Base-by-base conservation (phyloP, 2,888 invertebrate genomes). In the Oligia strigilis region DNA sequence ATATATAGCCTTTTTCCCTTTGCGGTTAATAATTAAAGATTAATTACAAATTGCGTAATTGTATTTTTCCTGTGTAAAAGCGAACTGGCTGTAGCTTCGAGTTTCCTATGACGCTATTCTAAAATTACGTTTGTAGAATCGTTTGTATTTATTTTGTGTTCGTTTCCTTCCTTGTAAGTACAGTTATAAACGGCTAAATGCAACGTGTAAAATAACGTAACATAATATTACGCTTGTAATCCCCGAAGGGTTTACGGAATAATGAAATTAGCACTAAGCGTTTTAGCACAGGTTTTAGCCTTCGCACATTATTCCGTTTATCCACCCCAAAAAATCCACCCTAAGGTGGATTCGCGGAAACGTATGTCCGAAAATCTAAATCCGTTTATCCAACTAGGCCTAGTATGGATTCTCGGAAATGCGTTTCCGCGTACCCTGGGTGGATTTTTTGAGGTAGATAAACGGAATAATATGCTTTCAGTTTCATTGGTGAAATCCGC, bases 31-130 rank as follows among this genome's bases (percentile, higher is more conserved):
- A 60, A 70, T 72, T 66, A 58, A 66, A 76, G 62, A 83, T 86
- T 29, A 66, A 80, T 52, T n/a, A 17, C 5, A 70, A 80, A 84
- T 73, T 77, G 9, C 13, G 66, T 80, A 72, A 76, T 72, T 72
- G 29, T 43, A 23, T 65, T 79, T 84, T 80, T 66, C 84, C 84
- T 72, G 70, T 65, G 62, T 72, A 40, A 29, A 77, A 36, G 3
- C 14, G 29, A 79, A 36, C 19, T n/a, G 17, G 23, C 5, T 49
- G 58, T 49, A 23, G 13, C 9, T 43, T 17, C n/a, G 75, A 60
- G 13, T 77, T 87, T 69, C 67, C 84, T 70, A 74, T 85, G 84
- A 85, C 81, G 84, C 14, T 43, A 49, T 60, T 73, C 66, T 86
- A 79, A 83, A 83, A 73, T 86, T 65, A 75, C 40, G 52, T 46